Conservation (phyloP, 2,113 vertebrate genomes). For the Patagioenas fasciata region DNA sequence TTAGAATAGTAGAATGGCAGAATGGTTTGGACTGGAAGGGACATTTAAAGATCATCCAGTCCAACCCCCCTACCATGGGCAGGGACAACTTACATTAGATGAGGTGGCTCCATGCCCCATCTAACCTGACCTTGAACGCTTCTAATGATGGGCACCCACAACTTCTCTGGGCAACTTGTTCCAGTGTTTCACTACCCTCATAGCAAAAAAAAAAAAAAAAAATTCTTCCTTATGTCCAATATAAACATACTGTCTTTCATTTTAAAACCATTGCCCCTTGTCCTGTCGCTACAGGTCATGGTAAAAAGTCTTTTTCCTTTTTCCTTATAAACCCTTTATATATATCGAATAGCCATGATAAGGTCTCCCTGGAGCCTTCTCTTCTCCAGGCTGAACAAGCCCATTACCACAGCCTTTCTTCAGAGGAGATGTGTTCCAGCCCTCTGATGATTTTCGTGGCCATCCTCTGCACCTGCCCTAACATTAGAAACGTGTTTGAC, state of each 20-base stretch:
- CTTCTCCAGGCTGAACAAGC: background rate
- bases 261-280: background rate
- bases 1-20: background rate
- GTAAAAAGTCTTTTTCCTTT: background rate
- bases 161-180: too few relatives aligned
- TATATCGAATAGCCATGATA: background rate
- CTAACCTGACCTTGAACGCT: background rate
- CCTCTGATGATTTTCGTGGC: background rate
- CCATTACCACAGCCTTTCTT: background rate
- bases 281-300: too few relatives aligned
- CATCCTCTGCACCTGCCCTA: too few relatives aligned
- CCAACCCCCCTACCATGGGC: rapidly evolving
- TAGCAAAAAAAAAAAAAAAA: too few relatives aligned
- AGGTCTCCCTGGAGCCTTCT: background rate
- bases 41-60: background rate
- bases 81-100: background rate
- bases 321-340: background rate
- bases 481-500: background rate
- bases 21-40: background rate
- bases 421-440: background rate
- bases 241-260: background rate
- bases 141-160: background rate
- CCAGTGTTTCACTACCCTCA: too few relatives aligned
- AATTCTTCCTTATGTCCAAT: too few relatives aligned
- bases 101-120: background rate